Evolutionary conservation across 1,140 invertebrate genomes (phyloP).

Genomic region (Fopius arisanus): DNA sequence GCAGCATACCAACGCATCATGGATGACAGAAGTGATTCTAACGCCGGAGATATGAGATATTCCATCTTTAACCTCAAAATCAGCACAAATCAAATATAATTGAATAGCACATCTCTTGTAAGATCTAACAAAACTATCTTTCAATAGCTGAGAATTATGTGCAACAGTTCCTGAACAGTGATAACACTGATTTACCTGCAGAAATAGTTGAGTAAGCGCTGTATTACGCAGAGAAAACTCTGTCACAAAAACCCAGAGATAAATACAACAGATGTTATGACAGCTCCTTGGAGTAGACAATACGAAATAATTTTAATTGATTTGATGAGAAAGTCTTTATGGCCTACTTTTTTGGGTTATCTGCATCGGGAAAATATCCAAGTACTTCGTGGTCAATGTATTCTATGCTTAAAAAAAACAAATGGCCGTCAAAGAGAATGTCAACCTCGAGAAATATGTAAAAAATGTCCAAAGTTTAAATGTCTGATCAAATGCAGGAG

Average conservation of each 20-base stretch:
- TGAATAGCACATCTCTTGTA: too few relatives aligned
- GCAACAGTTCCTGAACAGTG: neutral
- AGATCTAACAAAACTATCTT: too few relatives aligned
- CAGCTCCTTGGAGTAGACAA: neutral
- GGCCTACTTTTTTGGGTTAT: constrained; percentile 23
- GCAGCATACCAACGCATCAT: neutral
- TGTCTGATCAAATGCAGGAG: neutral
- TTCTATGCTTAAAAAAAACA: constrained; percentile 28
- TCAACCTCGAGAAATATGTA: constrained; percentile 11
- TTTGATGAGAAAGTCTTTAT: constrained; percentile 16
- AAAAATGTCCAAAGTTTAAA: constrained; percentile 19
- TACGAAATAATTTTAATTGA: neutral
- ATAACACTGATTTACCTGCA: neutral
- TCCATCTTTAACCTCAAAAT: neutral
- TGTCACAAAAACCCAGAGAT: neutral
- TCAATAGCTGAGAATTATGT: neutral
- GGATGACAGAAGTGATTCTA: neutral
- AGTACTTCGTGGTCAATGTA: constrained; percentile 17
- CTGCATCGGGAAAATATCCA: neutral
- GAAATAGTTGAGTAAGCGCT: neutral
- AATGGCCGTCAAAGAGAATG: constrained; percentile 17
- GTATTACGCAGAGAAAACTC: neutral
- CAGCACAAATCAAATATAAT: neutral
- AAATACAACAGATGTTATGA: neutral
- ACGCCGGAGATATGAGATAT: neutral